Evolutionary conservation across 2,797 vertebrate genomes (phyloP), one percentile per base, ranked within the genome.

Genomic region (Xenops minutus): DNA sequence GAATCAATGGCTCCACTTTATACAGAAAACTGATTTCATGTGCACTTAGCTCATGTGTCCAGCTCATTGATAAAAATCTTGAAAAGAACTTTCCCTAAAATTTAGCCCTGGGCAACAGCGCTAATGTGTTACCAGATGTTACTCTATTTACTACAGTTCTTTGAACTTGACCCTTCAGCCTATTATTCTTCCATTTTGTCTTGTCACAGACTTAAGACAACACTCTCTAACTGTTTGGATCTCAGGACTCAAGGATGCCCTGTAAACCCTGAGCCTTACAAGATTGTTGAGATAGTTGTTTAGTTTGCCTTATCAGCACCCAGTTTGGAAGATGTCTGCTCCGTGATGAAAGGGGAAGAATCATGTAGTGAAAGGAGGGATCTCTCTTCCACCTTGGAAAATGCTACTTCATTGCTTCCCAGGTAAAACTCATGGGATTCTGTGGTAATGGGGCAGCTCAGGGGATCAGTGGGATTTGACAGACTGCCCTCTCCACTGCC

Each of bases 401-500:
- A 56, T 24, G 5, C 2, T 67, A 2, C 10, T 43, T 72, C 6
- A 4, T 41, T 71, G 23, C 4, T 88, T 11, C 10, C 10, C 34
- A 34, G 29, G 12, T 61, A 62, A 75, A 82, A 55, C 1, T 75
- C 13, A 13, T 7, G 1, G 9, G 10, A 3, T 67, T 17, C 11
- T 88, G 11, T 43, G 15, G 14, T 34, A 56, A 59, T 5, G 5
- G 10, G 6, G 7, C 6, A 43, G 32, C 19, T 59, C 26, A 34
- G 26, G 6, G 10, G 7, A 59, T 63, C 20, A 34, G 23, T 30
- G 3, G 1, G 3, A 68, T 2, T 1, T 56, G 16, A 6, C 14
- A 44, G 18, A 5, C 7, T 52, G 4, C 11, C 23, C 19, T 75
- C 10, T 71, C 7, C 23, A 19, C 19, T 41, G 6, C 14, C 10